Evolutionary conservation across 2,113 vertebrate species (phyloP), one percentile per base, ranked within the genome.

Genomic region (Gambusia holbrooki): DNA sequence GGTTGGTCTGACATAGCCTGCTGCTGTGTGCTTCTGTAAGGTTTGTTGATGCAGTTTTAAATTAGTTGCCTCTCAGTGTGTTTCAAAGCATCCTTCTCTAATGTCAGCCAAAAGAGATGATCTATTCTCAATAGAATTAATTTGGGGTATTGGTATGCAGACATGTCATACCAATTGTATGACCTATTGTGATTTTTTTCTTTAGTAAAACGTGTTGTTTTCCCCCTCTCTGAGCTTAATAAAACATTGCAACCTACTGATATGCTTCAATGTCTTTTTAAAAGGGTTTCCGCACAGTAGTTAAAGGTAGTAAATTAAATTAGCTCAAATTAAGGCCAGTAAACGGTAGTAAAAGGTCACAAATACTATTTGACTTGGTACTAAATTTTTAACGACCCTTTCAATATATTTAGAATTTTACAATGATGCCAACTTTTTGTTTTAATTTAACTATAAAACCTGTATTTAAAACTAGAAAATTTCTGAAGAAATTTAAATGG

Each of bases 1-100:
- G 27, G 28, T 54, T 54, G 51, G 19, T 54, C 19, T 54, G 51
- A 54, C 29, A 63, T 32, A 13, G 35, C 27, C 48, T 67, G 4
- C 64, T 80, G 66, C 65, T 65, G 64, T 66, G 29, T 32, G 58
- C 28, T 66, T 40, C 33, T 40, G 25, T 27, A 35, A 66, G 33
- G 15, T 4, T 25, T 25, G 51, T 54, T 54, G 51, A 54, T 25
- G 51, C 19, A 25, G 6, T 54, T 54, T 54, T 54, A 51, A 51
- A 51, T 51, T 22, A 54, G 51, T 54, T 54, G 22, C 25, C 51
- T 17, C 17, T 22, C 51, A 25, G 51, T 7, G 51, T 54, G 51
- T 54, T 54, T 22, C 22, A 25, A 22, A 54, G 51, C 51, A 25
- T 25, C 51, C 6, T 8, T 51, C 48, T 19, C 48, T 5, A 25